Evolutionary conservation across 2,113 vertebrate genomes (phyloP).

Genomic region (Ammodramus savannarum): DNA sequence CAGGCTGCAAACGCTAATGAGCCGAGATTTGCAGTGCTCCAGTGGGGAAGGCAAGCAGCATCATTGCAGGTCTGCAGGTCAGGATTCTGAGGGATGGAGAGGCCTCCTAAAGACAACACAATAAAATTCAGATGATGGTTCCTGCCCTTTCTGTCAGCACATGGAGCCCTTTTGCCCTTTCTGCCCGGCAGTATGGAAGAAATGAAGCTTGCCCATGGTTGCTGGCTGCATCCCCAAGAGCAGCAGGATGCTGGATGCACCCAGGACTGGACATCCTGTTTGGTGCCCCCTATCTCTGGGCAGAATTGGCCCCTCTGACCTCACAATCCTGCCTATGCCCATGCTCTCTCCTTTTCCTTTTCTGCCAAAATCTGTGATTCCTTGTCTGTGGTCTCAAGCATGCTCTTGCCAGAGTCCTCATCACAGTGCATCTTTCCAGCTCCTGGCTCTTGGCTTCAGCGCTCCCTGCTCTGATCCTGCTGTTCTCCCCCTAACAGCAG

Average conservation of each 20-base stretch:
- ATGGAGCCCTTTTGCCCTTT: accelerated
- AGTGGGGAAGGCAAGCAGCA: background rate
- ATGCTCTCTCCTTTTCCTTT: accelerated
- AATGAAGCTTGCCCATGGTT: background rate
- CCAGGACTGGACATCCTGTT: accelerated
- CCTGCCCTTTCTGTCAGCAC: background rate
- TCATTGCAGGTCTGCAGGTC: background rate
- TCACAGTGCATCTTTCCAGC: accelerated
- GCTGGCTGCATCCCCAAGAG: background rate
- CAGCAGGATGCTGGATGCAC: accelerated
- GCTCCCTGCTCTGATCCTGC: accelerated
- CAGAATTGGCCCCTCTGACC: background rate
- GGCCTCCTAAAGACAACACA: background rate
- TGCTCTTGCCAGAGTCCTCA: background rate
- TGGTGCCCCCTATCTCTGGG: accelerated
- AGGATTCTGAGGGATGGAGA: background rate
- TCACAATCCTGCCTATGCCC: background rate
- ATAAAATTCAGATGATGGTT: background rate
- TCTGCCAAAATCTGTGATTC: background rate
- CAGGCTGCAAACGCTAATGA: background rate
- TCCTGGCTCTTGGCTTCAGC: background rate
- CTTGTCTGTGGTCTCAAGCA: background rate
- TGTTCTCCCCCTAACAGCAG: background rate
- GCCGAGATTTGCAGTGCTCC: accelerated
- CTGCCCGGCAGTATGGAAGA: background rate